Evolutionary conservation across 2,113 vertebrate genomes (phyloP).

Genomic region (Cyrtonyx montezumae): DNA sequence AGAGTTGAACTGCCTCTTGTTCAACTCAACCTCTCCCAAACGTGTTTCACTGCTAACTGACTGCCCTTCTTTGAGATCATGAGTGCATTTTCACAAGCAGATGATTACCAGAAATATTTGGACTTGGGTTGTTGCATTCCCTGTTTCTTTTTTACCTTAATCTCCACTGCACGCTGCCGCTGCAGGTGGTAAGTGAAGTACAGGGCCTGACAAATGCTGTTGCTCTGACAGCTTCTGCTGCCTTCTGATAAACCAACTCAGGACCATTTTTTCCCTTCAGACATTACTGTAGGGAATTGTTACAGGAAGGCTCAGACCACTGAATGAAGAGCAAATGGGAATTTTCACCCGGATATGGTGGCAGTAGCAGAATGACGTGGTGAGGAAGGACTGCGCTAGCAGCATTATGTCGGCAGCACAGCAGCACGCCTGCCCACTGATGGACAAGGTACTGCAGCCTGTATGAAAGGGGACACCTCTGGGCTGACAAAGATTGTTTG

Average conservation of each 20-base stretch:
- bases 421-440: not conserved
- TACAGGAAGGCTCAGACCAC: not conserved
- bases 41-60: not conserved
- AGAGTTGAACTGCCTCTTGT: not conserved
- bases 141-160: not conserved
- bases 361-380: accelerated
- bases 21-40: not conserved
- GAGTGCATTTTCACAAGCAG: not conserved
- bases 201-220: not conserved
- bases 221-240: not conserved
- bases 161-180: not conserved
- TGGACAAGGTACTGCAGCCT: not conserved
- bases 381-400: not conserved
- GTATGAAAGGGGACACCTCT: not conserved
- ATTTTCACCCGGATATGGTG: not conserved
- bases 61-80: not conserved
- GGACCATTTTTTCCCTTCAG: not conserved
- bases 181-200: not conserved
- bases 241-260: not conserved
- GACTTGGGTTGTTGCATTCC: not conserved
- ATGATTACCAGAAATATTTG: not conserved
- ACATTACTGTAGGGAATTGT: not conserved
- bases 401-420: not conserved
- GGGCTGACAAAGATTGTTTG: not conserved
- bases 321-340: not conserved